Conservation (phyloP, 2,113 vertebrate species). For the Oxyruncus cristatus region DNA sequence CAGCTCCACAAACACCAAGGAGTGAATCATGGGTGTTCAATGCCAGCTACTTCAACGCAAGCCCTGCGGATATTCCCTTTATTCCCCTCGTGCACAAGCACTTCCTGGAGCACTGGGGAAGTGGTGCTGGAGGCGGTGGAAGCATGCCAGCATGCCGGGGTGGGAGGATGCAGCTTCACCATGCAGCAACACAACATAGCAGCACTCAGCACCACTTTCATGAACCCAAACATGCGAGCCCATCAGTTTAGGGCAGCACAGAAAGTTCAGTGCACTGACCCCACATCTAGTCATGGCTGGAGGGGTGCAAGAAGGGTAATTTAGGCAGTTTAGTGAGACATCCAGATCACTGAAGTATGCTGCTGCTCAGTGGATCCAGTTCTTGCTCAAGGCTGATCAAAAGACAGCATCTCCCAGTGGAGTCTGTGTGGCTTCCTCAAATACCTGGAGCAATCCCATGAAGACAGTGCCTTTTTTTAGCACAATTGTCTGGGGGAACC, state of each 20-base stretch:
- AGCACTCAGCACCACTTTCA: background rate
- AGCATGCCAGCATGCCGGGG: accelerated
- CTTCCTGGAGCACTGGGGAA: background rate
- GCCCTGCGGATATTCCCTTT: background rate
- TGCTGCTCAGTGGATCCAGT: background rate
- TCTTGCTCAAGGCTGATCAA: background rate
- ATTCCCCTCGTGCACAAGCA: background rate
- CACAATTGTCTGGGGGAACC: background rate
- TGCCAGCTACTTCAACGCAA: background rate
- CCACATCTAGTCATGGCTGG: background rate
- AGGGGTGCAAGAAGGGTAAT: background rate
- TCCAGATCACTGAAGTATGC: background rate
- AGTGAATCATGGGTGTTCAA: background rate
- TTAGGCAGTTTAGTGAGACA: background rate
- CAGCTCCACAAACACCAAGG: background rate
- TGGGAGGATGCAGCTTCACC: background rate
- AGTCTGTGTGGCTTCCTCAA: background rate
- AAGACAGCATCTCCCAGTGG: background rate
- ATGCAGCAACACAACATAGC: background rate
- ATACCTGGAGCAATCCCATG: background rate
- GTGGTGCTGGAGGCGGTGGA: accelerated
- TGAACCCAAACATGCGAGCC: background rate
- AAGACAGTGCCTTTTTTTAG: background rate
- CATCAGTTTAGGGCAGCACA: background rate
- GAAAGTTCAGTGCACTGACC: background rate